Conservation (phyloP, 1,140 invertebrate genomes). For the Thalassaphorura encarpata region DNA sequence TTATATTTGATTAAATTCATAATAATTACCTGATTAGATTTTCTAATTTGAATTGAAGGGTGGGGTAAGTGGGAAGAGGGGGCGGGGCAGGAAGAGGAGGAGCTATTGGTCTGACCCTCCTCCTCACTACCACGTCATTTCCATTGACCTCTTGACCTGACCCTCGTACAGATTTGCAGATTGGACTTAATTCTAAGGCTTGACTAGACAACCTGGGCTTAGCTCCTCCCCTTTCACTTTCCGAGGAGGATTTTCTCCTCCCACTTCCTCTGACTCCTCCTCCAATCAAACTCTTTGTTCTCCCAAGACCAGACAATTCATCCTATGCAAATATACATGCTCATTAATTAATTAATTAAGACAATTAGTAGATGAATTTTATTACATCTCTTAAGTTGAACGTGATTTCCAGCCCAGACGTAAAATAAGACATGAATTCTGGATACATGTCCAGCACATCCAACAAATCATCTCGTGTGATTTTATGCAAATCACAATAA, state of each 20-base stretch:
- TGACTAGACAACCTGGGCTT: slow-evolving; percentile 16
- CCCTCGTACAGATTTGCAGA: too few species aligned
- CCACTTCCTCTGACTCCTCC: slow-evolving; percentile 43
- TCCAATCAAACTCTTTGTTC: slow-evolving; percentile 44
- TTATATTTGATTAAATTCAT: too few species aligned
- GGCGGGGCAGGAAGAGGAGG: too few species aligned
- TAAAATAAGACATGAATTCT: slow-evolving; percentile 86
- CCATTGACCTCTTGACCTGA: too few species aligned
- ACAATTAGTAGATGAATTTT: background rate
- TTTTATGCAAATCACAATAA: slow-evolving; percentile 97
- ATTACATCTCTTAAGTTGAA: slow-evolving; percentile 93
- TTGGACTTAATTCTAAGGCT: background rate
- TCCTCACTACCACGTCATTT: too few species aligned
- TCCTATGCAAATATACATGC: slow-evolving; percentile 44
- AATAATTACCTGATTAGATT: too few species aligned
- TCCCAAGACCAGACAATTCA: slow-evolving; percentile 57
- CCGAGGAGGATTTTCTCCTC: slow-evolving; percentile 46
- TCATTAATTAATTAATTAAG: slow-evolving; percentile 11
- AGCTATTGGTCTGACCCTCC: too few species aligned
- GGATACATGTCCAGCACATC: slow-evolving; percentile 96
- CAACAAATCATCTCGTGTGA: slow-evolving; percentile 87
- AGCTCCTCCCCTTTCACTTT: slow-evolving; percentile 39
- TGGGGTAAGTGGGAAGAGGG: too few species aligned
- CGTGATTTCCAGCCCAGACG: slow-evolving; percentile 89
- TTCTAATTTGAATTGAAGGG: too few species aligned